Evolutionary conservation across 92 coral and sea anemone species (phyloP).

Genomic region (Galaxea fascicularis): DNA sequence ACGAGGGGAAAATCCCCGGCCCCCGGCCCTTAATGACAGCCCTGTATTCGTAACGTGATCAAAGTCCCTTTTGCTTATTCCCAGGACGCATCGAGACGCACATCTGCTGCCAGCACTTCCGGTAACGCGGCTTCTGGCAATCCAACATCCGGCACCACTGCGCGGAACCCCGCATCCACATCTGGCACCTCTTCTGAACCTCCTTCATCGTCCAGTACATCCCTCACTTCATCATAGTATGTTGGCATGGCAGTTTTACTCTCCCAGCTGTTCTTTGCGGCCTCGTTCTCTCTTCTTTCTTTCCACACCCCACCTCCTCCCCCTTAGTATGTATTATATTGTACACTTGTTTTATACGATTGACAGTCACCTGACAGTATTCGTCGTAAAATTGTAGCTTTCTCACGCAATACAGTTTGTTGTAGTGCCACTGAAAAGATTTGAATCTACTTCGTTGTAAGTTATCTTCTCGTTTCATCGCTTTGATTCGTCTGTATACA

Average conservation of each 20-base stretch:
- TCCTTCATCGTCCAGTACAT: slow-evolving; percentile 78
- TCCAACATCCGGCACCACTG: slow-evolving; percentile 49
- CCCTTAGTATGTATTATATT: slow-evolving; percentile 6
- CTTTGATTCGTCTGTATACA: not conserved
- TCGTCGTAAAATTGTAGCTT: slow-evolving; percentile 20
- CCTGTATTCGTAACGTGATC: too few relatives aligned
- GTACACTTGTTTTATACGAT: slow-evolving; percentile 45
- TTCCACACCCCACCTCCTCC: not conserved
- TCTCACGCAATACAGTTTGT: slow-evolving; percentile 15
- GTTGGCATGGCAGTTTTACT: slow-evolving; percentile 13
- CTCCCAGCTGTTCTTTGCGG: not conserved
- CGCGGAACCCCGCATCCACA: slow-evolving; percentile 65
- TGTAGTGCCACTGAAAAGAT: not conserved
- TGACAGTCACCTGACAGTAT: not conserved
- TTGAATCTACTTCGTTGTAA: not conserved
- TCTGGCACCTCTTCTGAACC: slow-evolving; percentile 73
- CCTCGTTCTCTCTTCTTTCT: not conserved
- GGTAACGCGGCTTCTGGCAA: slow-evolving; percentile 62
- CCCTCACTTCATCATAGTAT: slow-evolving; percentile 71
- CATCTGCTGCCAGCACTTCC: slow-evolving; percentile 41
- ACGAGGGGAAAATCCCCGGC: too few relatives aligned
- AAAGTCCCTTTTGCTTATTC: slow-evolving; percentile 26
- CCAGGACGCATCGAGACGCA: slow-evolving; percentile 36
- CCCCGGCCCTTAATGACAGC: too few relatives aligned
- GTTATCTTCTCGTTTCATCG: not conserved